Evolutionary conservation across 1,140 invertebrate genomes (phyloP).

Genomic region (Drosophila obscura): DNA sequence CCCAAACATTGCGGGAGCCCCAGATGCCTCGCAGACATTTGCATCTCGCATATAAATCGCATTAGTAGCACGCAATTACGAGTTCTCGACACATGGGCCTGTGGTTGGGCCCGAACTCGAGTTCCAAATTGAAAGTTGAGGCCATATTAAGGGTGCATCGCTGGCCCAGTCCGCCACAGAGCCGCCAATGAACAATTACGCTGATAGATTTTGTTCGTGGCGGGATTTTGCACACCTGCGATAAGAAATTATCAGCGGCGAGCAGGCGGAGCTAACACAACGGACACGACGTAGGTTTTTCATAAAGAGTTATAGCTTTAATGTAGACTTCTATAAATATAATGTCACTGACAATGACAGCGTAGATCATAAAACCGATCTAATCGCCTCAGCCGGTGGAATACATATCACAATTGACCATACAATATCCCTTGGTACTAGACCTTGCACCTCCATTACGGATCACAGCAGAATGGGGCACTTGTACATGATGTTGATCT

Average conservation of each 20-base stretch:
- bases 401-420: constrained; percentile 50
- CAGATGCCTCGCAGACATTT: constrained; percentile 60
- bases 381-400: constrained; percentile 30
- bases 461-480: constrained; percentile 63
- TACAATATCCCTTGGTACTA: constrained; percentile 5
- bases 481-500: constrained; percentile 81
- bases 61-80: constrained; percentile 72
- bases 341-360: constrained; percentile 31
- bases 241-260: constrained; percentile 58
- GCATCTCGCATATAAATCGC: constrained; percentile 79
- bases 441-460: constrained; percentile 5
- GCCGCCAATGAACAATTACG: constrained; percentile 32
- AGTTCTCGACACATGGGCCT: constrained; percentile 47
- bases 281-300: neutral
- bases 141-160: too few relatives aligned
- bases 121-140: neutral
- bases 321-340: constrained; percentile 42
- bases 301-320: constrained; percentile 34
- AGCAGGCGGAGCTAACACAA: too few relatives aligned
- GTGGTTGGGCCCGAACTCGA: neutral
- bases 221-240: constrained; percentile 23
- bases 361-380: constrained; percentile 49
- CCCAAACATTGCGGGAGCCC: neutral
- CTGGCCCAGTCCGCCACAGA: too few relatives aligned
- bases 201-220: constrained; percentile 19